Conservation (phyloP, 2,113 vertebrate species). For the Megalops atlanticus region DNA sequence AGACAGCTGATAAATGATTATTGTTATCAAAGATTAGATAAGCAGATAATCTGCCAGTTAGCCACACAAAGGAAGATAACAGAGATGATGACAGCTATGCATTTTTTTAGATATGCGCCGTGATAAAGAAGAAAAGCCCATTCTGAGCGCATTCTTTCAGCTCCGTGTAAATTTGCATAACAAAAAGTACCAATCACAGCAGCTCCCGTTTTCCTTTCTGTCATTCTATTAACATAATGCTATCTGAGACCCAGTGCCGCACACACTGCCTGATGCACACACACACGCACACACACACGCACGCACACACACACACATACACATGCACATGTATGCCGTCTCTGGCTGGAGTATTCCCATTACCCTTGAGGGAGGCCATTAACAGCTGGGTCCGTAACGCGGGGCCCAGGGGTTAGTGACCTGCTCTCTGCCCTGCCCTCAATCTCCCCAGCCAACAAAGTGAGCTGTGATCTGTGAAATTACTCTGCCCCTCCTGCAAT, state of each 20-base stretch:
- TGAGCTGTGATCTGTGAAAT: background rate
- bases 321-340: background rate
- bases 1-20: conserved; percentile 13
- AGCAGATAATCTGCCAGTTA: background rate
- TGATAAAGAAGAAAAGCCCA: conserved; percentile 3
- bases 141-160: conserved; percentile 1
- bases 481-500: background rate
- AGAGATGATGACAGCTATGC: conserved; percentile 12
- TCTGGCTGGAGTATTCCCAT: background rate
- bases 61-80: conserved; percentile 7
- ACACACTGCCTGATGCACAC: background rate
- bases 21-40: background rate
- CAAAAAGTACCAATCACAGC: background rate
- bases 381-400: background rate
- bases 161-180: background rate
- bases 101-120: conserved; percentile 4
- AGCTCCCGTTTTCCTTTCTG: background rate
- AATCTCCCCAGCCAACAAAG: background rate
- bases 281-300: background rate
- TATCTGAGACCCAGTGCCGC: background rate
- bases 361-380: background rate
- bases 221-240: background rate
- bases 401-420: background rate
- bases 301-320: no score
- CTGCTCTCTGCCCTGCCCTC: background rate